phyloP scores from a whole-genome alignment of 2,888 invertebrate genomes.

The Ormyrus rosae region DNA sequence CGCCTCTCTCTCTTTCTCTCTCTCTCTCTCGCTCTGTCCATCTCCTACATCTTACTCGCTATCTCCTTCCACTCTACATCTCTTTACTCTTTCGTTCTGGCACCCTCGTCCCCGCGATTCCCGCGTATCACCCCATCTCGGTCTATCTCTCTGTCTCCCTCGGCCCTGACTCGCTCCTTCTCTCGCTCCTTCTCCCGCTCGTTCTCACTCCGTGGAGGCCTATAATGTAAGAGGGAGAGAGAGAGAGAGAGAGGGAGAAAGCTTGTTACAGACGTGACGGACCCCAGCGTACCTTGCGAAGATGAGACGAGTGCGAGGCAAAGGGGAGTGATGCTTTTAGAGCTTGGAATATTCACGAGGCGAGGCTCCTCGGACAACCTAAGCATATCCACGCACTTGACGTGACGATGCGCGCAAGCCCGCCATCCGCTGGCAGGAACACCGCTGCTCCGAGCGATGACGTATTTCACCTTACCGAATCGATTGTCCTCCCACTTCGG shows the following conservation, averaged over 20 bases:
- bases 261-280: slow-evolving; percentile 75
- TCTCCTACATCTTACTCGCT: slow-evolving; percentile 61
- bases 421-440: not conserved
- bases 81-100: slow-evolving; percentile 37
- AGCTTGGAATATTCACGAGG: slow-evolving; percentile 75
- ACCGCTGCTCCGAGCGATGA: no score
- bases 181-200: not conserved
- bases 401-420: not conserved
- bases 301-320: slow-evolving; percentile 58
- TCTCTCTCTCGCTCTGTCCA: slow-evolving; percentile 59
- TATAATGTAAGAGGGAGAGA: slow-evolving; percentile 59
- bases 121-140: not conserved
- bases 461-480: not conserved
- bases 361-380: slow-evolving; percentile 62
- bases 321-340: slow-evolving; percentile 70
- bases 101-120: slow-evolving; percentile 25
- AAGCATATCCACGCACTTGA: slow-evolving; percentile 60
- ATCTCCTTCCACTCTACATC: slow-evolving; percentile 48
- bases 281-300: slow-evolving; percentile 71
- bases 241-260: slow-evolving; percentile 56
- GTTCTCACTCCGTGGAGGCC: slow-evolving; percentile 58
- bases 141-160: slow-evolving; percentile 39
- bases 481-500: not conserved
- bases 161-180: not conserved
- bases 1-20: slow-evolving; percentile 40